Evolutionary conservation across 2,113 vertebrate genomes (phyloP).

Genomic region (Oriolus oriolus): DNA sequence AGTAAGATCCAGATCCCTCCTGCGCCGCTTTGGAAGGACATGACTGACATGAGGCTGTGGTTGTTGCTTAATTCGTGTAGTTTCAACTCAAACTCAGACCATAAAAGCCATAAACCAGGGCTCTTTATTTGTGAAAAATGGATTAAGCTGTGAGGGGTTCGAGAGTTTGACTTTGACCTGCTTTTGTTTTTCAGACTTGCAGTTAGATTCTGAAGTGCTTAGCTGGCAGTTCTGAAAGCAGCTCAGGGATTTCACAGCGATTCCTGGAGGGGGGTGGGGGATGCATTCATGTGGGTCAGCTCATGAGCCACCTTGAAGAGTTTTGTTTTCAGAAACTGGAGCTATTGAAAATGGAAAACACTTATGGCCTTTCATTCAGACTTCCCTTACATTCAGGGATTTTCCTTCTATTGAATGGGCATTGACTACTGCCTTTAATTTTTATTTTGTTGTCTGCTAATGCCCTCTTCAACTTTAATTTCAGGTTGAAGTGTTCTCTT

Average conservation of each 20-base stretch:
- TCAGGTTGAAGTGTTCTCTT: neutral
- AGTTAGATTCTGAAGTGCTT: neutral
- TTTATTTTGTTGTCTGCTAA: neutral
- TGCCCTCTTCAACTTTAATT: neutral
- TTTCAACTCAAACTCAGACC: neutral
- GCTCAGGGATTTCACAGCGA: neutral
- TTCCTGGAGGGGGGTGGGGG: neutral
- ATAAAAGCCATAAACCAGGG: neutral
- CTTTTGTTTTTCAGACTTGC: conserved; percentile 7
- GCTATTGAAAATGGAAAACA: neutral
- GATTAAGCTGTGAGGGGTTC: neutral
- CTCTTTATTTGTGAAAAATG: neutral
- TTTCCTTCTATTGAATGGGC: neutral
- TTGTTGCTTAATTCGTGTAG: neutral
- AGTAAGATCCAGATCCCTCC: neutral
- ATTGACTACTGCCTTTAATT: neutral
- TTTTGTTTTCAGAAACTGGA: neutral
- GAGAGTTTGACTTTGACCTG: conserved; percentile 41
- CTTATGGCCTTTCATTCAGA: neutral
- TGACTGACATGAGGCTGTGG: neutral
- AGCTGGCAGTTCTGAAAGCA: conserved; percentile 22
- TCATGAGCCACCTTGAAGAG: neutral
- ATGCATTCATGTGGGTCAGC: neutral
- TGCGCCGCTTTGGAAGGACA: neutral
- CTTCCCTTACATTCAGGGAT: neutral